Percentiles rank a stretch among this genome's conserved stretches.
These are phyloP conservation scores for Tyrannus savana DNA, from an alignment of 2,113 vertebrate genomes.

Conservation along the genomic window DNA sequence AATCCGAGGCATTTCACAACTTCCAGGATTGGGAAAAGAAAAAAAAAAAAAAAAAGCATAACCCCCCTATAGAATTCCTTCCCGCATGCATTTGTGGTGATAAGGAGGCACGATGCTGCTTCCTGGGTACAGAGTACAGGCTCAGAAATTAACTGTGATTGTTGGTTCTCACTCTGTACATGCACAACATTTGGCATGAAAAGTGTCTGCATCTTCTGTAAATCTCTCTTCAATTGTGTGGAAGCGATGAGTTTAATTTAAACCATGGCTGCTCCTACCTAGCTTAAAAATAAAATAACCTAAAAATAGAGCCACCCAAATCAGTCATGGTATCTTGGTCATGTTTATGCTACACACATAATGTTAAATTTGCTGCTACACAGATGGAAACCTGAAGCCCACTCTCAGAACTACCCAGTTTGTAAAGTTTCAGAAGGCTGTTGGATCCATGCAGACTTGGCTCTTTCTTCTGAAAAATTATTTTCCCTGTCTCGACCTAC, in stretches of 20 bases:
- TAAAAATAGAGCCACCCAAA: slow-evolving; percentile 12
- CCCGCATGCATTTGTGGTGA: neutral
- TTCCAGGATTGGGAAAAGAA: neutral
- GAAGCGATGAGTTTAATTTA: slow-evolving; percentile 16
- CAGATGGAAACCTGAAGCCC: neutral
- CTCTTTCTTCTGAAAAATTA: neutral
- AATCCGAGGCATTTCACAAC: neutral
- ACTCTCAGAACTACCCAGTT: neutral
- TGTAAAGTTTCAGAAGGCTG: neutral
- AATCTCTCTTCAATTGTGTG: slow-evolving; percentile 3
- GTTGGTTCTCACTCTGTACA: neutral
- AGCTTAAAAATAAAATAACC: slow-evolving; percentile 32
- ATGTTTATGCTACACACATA: neutral
- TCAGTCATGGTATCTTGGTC: neutral
- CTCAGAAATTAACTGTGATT: neutral
- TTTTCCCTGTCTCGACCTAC: neutral
- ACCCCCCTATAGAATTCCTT: neutral
- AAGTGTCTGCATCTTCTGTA: neutral
- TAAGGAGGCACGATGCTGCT: neutral
- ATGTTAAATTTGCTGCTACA: neutral
- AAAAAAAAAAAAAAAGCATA: neutral
- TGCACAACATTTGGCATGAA: neutral
- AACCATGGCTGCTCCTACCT: neutral
- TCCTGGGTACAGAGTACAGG: neutral
- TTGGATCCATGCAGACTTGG: neutral